phyloP scores from a whole-genome alignment of 2,113 vertebrate species.

The Stomatorhinus ivindoensis region DNA sequence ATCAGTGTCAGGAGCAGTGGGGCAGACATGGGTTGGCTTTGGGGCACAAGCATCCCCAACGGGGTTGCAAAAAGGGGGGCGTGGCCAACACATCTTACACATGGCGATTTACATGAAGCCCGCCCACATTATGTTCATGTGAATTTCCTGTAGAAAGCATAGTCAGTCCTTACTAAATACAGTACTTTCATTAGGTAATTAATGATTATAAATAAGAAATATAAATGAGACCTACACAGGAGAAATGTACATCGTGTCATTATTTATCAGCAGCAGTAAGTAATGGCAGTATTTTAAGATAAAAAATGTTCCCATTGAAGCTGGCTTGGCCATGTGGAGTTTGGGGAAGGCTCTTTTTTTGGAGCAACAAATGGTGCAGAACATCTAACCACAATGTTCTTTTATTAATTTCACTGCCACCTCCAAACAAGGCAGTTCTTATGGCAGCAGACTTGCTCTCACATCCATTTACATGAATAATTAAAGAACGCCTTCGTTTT shows the following conservation, averaged over 20 bases:
- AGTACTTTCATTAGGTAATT: neutral
- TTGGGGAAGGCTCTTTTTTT: neutral
- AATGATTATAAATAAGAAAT: neutral
- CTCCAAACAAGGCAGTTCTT: neutral
- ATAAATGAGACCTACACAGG: neutral
- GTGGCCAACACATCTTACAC: neutral
- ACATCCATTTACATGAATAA: constrained; percentile 11
- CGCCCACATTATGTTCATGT: neutral
- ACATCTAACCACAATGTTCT: neutral
- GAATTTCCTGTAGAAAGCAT: neutral
- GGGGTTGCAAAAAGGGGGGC: neutral
- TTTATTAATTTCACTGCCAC: neutral
- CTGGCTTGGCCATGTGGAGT: neutral
- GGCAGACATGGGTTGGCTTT: neutral
- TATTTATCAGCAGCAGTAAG: neutral
- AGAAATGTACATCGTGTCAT: neutral
- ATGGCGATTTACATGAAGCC: neutral
- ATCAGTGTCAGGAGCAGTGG: neutral
- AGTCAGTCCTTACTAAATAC: neutral
- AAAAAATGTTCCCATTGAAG: neutral
- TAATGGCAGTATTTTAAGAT: neutral
- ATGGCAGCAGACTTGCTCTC: neutral
- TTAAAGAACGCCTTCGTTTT: neutral
- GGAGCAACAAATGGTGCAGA: neutral
- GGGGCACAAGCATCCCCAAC: neutral